These are phyloP conservation scores for Microcebus jonahi DNA, from an alignment of 2,113 vertebrate species.

Conservation along the genomic window DNA sequence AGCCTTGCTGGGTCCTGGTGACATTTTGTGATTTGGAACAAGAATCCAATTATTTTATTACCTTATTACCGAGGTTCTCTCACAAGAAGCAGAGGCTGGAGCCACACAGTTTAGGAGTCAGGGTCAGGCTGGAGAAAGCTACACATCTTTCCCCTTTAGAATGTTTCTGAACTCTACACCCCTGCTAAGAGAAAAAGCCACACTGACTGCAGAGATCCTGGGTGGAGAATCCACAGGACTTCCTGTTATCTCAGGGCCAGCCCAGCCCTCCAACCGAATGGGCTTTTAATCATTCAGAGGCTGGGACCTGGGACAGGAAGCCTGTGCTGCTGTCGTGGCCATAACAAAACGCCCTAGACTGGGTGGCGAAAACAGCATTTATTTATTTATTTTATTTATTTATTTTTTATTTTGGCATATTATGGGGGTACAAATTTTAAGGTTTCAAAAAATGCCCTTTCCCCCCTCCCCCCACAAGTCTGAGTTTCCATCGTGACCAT, in stretches of 20 bases:
- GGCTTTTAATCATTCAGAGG: neutral
- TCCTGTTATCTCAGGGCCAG: neutral
- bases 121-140: neutral
- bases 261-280: neutral
- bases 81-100: neutral
- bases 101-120: neutral
- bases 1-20: neutral
- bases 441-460: too few species aligned
- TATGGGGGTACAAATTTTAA: too few species aligned
- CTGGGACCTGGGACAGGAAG: neutral
- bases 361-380: neutral
- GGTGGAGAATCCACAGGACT: neutral
- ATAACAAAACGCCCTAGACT: neutral
- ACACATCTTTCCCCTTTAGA: neutral
- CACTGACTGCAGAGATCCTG: neutral
- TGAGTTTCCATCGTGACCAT: too few species aligned
- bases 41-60: neutral
- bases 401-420: too few species aligned
- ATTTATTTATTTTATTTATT: neutral
- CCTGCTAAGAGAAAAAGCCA: neutral
- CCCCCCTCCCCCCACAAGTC: too few species aligned
- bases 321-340: neutral
- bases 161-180: neutral
- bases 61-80: neutral
- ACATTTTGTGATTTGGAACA: slow-evolving; percentile 21